Conservation (phyloP, 1,140 invertebrate genomes). For the Pseudomyrmex sp. region DNA sequence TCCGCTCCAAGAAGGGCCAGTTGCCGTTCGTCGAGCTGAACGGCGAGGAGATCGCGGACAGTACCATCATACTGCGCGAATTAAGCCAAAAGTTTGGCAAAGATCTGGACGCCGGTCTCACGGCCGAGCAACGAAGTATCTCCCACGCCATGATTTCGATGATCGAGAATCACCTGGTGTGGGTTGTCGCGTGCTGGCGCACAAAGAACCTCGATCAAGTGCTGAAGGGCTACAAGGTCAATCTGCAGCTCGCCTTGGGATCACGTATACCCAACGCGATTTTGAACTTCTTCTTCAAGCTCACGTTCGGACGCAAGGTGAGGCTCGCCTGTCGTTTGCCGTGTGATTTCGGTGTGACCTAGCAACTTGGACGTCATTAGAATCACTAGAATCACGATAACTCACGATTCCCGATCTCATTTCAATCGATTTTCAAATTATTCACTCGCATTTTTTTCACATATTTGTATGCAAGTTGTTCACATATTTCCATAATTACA, state of each 20-base stretch:
- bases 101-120: slow-evolving; percentile 92
- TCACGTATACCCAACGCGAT: slow-evolving; percentile 94
- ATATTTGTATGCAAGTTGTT: slow-evolving; percentile 2
- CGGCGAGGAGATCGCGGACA: slow-evolving; percentile 96
- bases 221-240: slow-evolving; percentile 95
- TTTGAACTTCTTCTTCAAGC: slow-evolving; percentile 95
- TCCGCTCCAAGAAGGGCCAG: slow-evolving; percentile 96
- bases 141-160: slow-evolving; percentile 97
- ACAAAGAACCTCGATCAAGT: slow-evolving; percentile 94
- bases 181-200: slow-evolving; percentile 95
- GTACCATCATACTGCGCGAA: slow-evolving; percentile 94
- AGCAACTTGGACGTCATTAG: slow-evolving; percentile 50
- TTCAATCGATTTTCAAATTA: slow-evolving; percentile 4
- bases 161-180: slow-evolving; percentile 97
- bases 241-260: slow-evolving; percentile 94
- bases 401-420: not conserved
- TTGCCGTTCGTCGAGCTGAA: slow-evolving; percentile 97
- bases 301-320: slow-evolving; percentile 94
- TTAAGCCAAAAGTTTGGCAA: slow-evolving; percentile 92
- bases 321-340: slow-evolving; percentile 71
- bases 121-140: slow-evolving; percentile 93
- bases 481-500: slow-evolving; percentile 42
- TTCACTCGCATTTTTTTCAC: slow-evolving; percentile 18
- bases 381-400: slow-evolving; percentile 16
- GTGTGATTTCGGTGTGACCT: slow-evolving; percentile 54